Conservation (phyloP, 2,113 vertebrate species). For the Erythrocercus mccallii region DNA sequence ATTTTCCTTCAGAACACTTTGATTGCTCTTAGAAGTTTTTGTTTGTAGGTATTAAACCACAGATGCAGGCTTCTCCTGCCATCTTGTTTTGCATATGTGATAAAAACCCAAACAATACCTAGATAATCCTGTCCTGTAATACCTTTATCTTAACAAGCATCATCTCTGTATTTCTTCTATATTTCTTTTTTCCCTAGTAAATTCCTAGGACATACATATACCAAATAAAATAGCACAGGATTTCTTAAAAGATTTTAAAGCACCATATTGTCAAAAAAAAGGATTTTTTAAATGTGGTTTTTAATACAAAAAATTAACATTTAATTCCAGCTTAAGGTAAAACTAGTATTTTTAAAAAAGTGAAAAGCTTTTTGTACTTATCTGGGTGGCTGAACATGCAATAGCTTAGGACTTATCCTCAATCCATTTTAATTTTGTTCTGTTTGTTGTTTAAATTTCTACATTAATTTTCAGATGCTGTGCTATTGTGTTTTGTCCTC, state of each 20-base stretch:
- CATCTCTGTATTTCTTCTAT: background rate
- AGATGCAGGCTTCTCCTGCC: background rate
- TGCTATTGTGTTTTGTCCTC: rapidly evolving
- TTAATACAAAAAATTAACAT: background rate
- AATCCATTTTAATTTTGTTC: background rate
- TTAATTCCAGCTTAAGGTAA: background rate
- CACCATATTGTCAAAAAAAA: background rate
- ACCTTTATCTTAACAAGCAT: background rate
- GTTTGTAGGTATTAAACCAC: background rate
- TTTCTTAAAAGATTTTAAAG: background rate
- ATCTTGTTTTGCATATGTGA: background rate
- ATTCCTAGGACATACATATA: background rate
- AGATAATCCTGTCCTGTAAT: background rate
- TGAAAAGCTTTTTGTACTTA: background rate
- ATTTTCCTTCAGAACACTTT: background rate
- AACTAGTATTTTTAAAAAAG: background rate
- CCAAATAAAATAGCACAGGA: background rate
- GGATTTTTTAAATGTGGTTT: background rate
- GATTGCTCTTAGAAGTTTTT: background rate
- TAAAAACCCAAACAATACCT: background rate
- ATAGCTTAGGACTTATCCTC: background rate
- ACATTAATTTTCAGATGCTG: background rate
- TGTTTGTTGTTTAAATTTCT: background rate
- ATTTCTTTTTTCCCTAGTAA: background rate
- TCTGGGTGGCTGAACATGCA: background rate